phyloP scores from a whole-genome alignment of 1,140 invertebrate genomes.

The Luehdorfia chinensis region DNA sequence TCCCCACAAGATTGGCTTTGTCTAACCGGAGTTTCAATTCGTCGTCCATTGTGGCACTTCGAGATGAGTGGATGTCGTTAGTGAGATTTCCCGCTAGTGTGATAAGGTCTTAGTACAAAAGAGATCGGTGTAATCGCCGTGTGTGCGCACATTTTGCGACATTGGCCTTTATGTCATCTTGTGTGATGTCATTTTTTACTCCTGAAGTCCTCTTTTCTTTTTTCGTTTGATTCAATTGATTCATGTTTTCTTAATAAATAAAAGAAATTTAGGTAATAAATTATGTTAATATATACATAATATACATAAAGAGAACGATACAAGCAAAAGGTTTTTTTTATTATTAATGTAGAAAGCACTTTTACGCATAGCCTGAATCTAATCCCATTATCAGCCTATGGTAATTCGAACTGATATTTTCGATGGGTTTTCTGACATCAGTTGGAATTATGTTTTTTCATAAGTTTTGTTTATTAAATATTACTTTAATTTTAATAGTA shows the following conservation, averaged over 20 bases:
- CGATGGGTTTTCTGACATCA: too few species aligned
- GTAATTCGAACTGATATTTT: too few species aligned
- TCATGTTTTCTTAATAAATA: background rate
- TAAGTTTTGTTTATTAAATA: too few species aligned
- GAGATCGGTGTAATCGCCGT: slow-evolving; percentile 50
- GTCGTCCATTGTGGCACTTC: slow-evolving; percentile 53
- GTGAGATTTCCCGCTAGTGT: slow-evolving; percentile 47
- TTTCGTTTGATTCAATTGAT: background rate
- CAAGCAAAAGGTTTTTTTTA: too few species aligned
- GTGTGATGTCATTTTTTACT: slow-evolving; percentile 29
- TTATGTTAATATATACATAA: too few species aligned
- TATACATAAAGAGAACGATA: too few species aligned
- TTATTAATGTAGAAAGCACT: too few species aligned
- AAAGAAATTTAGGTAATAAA: too few species aligned
- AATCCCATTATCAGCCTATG: too few species aligned
- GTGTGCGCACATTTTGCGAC: slow-evolving; percentile 39
- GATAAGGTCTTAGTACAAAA: slow-evolving; percentile 58
- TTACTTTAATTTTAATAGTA: too few species aligned
- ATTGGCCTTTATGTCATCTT: slow-evolving; percentile 27
- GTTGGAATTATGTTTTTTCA: too few species aligned
- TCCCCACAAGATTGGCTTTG: slow-evolving; percentile 55
- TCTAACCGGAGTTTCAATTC: slow-evolving; percentile 69
- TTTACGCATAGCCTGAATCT: too few species aligned
- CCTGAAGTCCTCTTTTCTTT: slow-evolving; percentile 1
- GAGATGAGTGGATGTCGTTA: slow-evolving; percentile 72